phyloP scores from a whole-genome alignment of 1,140 invertebrate species.

The Trichoplusia ni region DNA sequence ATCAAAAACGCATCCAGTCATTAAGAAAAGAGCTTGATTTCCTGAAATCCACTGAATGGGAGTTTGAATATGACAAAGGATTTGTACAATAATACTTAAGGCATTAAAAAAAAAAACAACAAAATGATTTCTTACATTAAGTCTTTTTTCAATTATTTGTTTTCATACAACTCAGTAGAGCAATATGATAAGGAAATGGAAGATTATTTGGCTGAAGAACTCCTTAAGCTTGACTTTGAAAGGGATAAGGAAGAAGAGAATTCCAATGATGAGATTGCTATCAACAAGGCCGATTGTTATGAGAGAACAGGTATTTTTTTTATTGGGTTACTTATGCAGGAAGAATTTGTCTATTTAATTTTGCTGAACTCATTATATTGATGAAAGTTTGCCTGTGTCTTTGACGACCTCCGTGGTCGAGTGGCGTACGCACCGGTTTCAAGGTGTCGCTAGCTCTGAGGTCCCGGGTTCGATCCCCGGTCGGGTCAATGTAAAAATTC shows the following conservation, averaged over 20 bases:
- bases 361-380: too few species aligned
- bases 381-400: too few species aligned
- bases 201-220: constrained; percentile 64
- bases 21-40: constrained; percentile 86
- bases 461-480: too few species aligned
- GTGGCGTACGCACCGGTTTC: too few species aligned
- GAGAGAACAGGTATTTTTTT: constrained; percentile 71
- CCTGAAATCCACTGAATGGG: constrained; percentile 86
- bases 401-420: too few species aligned
- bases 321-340: too few species aligned
- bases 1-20: constrained; percentile 84
- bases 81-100: constrained; percentile 55
- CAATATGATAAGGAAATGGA: constrained; percentile 59
- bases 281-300: constrained; percentile 55
- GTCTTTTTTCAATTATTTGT: constrained; percentile 58
- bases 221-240: constrained; percentile 58
- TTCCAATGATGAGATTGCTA: constrained; percentile 19
- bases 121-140: constrained; percentile 64
- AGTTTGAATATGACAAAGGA: constrained; percentile 83
- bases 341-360: too few species aligned
- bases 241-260: constrained; percentile 41
- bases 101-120: background rate
- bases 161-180: constrained; percentile 36
- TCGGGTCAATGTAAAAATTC: too few species aligned
- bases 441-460: too few species aligned